Evolutionary conservation across 2,113 vertebrate species (phyloP).

Genomic region (Brevimyrus niger): DNA sequence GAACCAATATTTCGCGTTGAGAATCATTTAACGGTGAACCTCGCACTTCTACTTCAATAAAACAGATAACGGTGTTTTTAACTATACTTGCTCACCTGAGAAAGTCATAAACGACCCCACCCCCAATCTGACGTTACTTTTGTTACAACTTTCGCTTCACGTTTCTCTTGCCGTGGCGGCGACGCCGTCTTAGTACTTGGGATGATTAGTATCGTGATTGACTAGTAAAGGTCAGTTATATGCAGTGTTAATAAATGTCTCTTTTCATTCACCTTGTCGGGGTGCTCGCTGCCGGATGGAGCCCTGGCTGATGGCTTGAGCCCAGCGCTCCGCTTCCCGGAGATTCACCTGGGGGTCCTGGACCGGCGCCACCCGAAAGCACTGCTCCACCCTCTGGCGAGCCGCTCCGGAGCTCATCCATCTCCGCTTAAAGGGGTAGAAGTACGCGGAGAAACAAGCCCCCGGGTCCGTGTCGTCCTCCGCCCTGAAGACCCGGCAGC

Average conservation of each 20-base stretch:
- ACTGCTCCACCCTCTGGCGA: conserved; percentile 51
- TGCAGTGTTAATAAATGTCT: background rate
- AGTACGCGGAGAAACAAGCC: conserved; percentile 49
- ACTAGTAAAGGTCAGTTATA: background rate
- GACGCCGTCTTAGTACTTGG: background rate
- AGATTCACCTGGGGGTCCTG: conserved; percentile 51
- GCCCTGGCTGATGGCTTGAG: conserved; percentile 46
- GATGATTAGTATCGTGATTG: background rate
- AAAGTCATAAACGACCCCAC: background rate
- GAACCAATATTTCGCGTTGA: background rate
- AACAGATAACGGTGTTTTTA: background rate
- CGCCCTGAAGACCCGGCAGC: conserved; percentile 46
- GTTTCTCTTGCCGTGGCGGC: background rate
- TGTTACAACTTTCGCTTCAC: background rate
- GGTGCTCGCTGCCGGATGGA: conserved; percentile 30
- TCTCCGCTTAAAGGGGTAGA: conserved; percentile 52
- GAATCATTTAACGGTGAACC: background rate
- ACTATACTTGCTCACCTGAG: background rate
- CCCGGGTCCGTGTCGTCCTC: conserved; percentile 42
- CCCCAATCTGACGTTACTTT: background rate
- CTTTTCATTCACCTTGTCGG: conserved; percentile 45
- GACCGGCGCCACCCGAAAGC: conserved; percentile 46
- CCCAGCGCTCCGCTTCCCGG: conserved; percentile 61
- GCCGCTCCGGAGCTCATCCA: conserved; percentile 46
- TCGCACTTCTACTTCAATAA: background rate